Evolutionary conservation across 2,113 vertebrate species (phyloP).

Genomic region (Chloroceryle aenea): DNA sequence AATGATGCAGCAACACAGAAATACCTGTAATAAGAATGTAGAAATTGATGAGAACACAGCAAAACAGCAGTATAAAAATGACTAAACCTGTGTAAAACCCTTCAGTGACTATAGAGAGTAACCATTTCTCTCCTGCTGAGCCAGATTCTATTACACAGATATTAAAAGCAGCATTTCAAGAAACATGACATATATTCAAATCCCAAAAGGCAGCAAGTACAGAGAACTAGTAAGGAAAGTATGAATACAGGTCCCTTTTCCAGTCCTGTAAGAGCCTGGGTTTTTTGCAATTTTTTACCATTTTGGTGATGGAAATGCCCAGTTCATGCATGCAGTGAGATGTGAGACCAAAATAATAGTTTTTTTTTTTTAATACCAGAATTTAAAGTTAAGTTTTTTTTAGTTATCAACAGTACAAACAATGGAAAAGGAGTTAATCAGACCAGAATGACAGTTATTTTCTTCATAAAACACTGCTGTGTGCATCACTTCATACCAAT

Average conservation of each 20-base stretch:
- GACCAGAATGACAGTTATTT: background rate
- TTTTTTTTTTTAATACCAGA: background rate
- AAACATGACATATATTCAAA: background rate
- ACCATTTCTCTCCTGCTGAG: background rate
- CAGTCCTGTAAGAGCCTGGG: background rate
- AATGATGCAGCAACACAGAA: background rate
- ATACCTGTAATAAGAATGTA: background rate
- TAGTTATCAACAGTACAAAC: background rate
- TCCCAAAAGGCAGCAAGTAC: background rate
- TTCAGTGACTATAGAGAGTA: background rate
- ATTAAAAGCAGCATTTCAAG: constrained; percentile 46
- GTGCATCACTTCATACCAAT: background rate
- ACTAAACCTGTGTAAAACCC: background rate
- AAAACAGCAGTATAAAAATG: background rate
- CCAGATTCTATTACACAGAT: background rate
- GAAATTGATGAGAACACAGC: background rate
- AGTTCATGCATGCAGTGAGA: background rate
- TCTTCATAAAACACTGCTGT: background rate
- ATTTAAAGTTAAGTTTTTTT: background rate
- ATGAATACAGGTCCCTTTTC: background rate
- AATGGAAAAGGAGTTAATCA: background rate
- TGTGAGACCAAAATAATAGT: background rate
- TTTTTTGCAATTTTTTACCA: background rate
- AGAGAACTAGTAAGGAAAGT: background rate
- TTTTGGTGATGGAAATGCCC: background rate